Conservation (phyloP, 1,140 invertebrate species). For the Drosophila tristis region DNA sequence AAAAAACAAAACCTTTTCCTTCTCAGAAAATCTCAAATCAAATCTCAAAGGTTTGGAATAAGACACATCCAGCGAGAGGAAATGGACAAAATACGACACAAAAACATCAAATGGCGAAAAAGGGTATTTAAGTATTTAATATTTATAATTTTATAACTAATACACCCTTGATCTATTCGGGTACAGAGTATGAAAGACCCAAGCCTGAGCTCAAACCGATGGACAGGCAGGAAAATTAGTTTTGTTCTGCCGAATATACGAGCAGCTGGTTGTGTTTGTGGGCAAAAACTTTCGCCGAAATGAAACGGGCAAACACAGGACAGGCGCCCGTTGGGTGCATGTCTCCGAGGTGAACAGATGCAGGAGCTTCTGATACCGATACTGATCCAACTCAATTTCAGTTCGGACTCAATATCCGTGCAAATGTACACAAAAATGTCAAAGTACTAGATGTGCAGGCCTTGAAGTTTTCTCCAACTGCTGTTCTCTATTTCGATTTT, state of each 20-base stretch:
- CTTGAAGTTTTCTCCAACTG: conserved; percentile 32
- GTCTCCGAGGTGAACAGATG: conserved; percentile 32
- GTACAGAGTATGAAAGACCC: neutral
- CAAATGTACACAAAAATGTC: conserved; percentile 45
- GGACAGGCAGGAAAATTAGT: conserved; percentile 65
- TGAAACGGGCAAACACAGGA: conserved; percentile 31
- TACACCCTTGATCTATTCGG: too few relatives aligned
- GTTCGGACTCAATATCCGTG: conserved; percentile 46
- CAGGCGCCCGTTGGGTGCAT: neutral
- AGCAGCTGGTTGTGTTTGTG: conserved; percentile 11
- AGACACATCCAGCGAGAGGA: conserved; percentile 49
- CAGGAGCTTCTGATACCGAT: conserved; percentile 29
- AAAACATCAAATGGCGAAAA: conserved; percentile 30
- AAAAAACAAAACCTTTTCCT: conserved; percentile 40
- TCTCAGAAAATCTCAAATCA: conserved; percentile 45
- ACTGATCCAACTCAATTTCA: conserved; percentile 49
- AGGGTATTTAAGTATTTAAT: neutral
- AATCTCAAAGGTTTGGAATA: conserved; percentile 58
- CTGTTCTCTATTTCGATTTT: conserved; percentile 8
- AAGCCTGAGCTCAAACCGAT: conserved; percentile 42
- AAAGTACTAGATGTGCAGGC: conserved; percentile 31
- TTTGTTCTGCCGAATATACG: conserved; percentile 22
- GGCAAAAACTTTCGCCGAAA: conserved; percentile 43
- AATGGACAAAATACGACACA: conserved; percentile 44
- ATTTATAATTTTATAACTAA: too few relatives aligned